These are phyloP conservation scores for Melanerpes aurifrons DNA, from an alignment of 2,113 vertebrate species.

Conservation along the genomic window DNA sequence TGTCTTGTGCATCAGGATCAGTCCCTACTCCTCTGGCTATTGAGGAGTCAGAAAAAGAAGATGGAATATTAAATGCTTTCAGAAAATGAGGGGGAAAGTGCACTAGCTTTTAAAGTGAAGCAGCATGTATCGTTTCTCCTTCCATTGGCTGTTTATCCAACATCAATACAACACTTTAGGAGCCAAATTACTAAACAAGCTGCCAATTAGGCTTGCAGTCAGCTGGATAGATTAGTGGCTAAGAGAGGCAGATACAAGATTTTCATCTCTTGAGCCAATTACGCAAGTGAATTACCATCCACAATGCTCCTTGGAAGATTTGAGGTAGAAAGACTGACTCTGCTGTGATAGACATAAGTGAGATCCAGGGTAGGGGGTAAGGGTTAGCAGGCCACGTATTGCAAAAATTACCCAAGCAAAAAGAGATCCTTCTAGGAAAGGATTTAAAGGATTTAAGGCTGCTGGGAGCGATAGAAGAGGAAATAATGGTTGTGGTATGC, in stretches of 20 bases:
- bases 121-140: constrained; percentile 76
- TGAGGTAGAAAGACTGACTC: constrained; percentile 67
- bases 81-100: constrained; percentile 22
- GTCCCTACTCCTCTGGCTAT: constrained; percentile 26
- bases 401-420: constrained; percentile 66
- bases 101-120: constrained; percentile 63
- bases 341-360: constrained; percentile 62
- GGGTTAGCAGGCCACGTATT: constrained; percentile 61
- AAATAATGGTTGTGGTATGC: constrained; percentile 57
- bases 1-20: constrained; percentile 22
- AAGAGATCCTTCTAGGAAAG: constrained; percentile 69
- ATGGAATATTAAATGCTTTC: constrained; percentile 38
- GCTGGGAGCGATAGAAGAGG: constrained; percentile 62
- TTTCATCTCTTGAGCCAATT: constrained; percentile 87
- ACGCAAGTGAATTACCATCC: constrained; percentile 81
- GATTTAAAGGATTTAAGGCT: constrained; percentile 76
- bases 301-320: constrained; percentile 73
- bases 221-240: constrained; percentile 85
- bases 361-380: constrained; percentile 58
- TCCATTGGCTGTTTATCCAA: constrained; percentile 83
- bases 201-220: constrained; percentile 88
- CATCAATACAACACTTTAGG: constrained; percentile 86
- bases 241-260: constrained; percentile 82
- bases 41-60: constrained; percentile 20
- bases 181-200: constrained; percentile 89